These are phyloP conservation scores for Oxytorus armatus DNA, from an alignment of 2,888 invertebrate species.

Conservation along the genomic window DNA sequence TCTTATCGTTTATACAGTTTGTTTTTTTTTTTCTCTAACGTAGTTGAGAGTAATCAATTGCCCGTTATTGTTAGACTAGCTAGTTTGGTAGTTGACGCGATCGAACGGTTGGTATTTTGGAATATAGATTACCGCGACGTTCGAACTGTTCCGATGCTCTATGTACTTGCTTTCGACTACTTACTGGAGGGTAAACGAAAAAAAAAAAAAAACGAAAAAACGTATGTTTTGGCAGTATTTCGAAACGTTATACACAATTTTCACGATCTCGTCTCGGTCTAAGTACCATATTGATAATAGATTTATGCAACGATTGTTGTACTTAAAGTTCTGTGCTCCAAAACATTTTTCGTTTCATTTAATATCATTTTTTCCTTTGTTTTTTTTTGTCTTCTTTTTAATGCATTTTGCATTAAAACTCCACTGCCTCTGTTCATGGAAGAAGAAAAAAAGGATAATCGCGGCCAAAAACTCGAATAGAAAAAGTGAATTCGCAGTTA, in stretches of 20 bases:
- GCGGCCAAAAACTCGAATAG: slow-evolving; percentile 20
- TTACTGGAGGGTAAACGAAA: slow-evolving; percentile 25
- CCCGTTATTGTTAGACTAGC: slow-evolving; percentile 20
- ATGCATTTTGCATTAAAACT: slow-evolving; percentile 32
- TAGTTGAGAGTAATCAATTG: slow-evolving; percentile 12
- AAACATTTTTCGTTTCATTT: neutral
- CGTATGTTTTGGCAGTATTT: slow-evolving; percentile 2
- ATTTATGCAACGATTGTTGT: slow-evolving; percentile 34
- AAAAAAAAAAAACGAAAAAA: neutral
- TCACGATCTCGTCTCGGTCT: slow-evolving; percentile 29
- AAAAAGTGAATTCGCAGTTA: slow-evolving; percentile 49
- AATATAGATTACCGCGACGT: too few relatives aligned
- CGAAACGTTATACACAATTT: slow-evolving; percentile 18
- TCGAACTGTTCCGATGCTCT: too few relatives aligned
- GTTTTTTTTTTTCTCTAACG: slow-evolving; percentile 4
- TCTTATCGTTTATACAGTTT: slow-evolving; percentile 14
- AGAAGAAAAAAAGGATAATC: slow-evolving; percentile 28
- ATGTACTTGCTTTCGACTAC: slow-evolving; percentile 17
- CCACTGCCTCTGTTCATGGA: slow-evolving; percentile 64
- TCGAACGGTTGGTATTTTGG: neutral
- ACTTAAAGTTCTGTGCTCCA: slow-evolving; percentile 46
- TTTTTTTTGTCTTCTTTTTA: too few relatives aligned
- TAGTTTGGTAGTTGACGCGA: slow-evolving; percentile 20
- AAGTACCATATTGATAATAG: slow-evolving; percentile 6
- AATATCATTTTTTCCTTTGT: slow-evolving; percentile 6